A percentile compares a stretch with the other conserved stretches of the same genome.
These are phyloP conservation scores for Philereme vetulata DNA, from an alignment of 2,888 invertebrate genomes.

Conservation along the genomic window DNA sequence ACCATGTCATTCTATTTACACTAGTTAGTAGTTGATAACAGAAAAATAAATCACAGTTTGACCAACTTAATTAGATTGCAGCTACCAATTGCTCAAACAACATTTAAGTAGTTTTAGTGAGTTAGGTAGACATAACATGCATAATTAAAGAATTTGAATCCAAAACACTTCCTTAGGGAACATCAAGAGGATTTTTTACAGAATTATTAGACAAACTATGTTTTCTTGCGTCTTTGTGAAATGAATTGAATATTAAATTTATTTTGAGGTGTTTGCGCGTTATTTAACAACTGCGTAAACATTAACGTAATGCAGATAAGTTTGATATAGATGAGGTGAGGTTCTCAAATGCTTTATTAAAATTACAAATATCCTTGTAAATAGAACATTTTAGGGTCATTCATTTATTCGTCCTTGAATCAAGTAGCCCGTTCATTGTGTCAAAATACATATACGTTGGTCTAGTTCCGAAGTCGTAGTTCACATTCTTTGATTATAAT, in stretches of 20 bases:
- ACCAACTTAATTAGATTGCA: background rate
- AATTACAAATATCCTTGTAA: background rate
- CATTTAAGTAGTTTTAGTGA: background rate
- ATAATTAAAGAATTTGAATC: background rate
- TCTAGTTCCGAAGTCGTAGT: background rate
- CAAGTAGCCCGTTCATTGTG: conserved; percentile 14
- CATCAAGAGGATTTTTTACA: background rate
- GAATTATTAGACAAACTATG: too few species aligned
- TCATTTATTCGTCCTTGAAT: conserved; percentile 12
- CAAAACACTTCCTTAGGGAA: background rate
- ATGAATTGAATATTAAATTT: background rate
- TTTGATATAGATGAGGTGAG: background rate
- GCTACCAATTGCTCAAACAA: background rate
- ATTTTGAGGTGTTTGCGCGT: background rate
- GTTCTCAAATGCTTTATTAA: background rate
- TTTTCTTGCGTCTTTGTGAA: background rate
- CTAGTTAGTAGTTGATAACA: background rate
- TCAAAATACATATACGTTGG: background rate
- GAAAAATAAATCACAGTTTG: background rate
- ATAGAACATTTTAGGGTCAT: too few species aligned
- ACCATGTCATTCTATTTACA: background rate
- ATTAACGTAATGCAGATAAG: background rate
- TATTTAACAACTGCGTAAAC: background rate
- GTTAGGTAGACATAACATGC: background rate
- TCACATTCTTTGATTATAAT: background rate